Evolutionary conservation across 2,797 vertebrate species (phyloP), one percentile per base, ranked within the genome.

Genomic region (Enteromius paludinosus): DNA sequence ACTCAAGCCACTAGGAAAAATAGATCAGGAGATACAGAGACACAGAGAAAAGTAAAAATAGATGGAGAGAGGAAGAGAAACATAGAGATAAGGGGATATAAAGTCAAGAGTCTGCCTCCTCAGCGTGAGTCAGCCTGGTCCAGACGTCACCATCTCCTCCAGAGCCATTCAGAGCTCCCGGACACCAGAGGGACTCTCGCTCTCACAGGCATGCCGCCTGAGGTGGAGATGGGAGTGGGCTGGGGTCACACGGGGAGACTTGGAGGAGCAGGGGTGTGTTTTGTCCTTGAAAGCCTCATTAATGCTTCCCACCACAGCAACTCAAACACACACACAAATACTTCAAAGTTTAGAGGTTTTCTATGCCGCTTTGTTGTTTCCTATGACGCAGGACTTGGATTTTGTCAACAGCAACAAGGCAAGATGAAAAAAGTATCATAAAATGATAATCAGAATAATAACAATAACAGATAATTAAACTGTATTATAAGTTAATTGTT

Each of bases 101-200:
- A 82, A 86, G 66, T 85, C 82, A 56, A 84, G 84, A 79, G 84
- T 38, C 62, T 87, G 47, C 38, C 38, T 84, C 79, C 82, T 64
- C 45, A 62, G 18, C n/a, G 45, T 86, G 87, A 87, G 79, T 87
- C 87, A 87, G 83, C 79, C 61, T 25, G 64, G 66, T 70, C 61
- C 73, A 77, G 72, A 81, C 87, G 87, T 87, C 87, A 87, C 76
- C 64, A 75, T 81, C 87, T 86, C 76, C 80, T 86, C 76, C 80
- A 78, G 71, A 81, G 79, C 78, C 72, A 82, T 79, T 84, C 56
- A 75, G 75, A 84, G 83, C 70, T 76, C 49, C 69, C 11, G 80
- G 64, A 65, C 80, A 11, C 15, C 33, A 14, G 47, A 30, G 71
- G 77, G 38, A 64, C 41, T 66, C 70, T 79, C 12, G 79, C 45